phyloP scores from a whole-genome alignment of 2,113 vertebrate genomes.

The Dromiciops gliroides region DNA sequence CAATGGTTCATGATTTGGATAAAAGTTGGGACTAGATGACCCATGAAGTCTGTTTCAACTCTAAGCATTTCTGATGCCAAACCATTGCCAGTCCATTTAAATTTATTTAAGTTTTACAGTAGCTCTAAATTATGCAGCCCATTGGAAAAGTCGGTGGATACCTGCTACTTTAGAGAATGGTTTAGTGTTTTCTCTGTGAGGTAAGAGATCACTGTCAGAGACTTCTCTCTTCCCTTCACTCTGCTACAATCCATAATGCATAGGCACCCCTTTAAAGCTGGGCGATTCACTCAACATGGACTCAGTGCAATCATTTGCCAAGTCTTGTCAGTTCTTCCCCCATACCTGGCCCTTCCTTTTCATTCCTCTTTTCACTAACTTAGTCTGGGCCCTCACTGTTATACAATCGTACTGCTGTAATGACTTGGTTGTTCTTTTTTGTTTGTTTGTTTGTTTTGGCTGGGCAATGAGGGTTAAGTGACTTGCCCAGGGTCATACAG shows the following conservation, averaged over 20 bases:
- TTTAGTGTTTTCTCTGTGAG: not conserved
- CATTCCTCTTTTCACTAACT: not conserved
- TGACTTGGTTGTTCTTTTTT: too few species aligned
- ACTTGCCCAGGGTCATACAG: too few species aligned
- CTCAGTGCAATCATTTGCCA: not conserved
- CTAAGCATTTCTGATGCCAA: not conserved
- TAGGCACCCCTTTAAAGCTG: not conserved
- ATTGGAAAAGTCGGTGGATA: not conserved
- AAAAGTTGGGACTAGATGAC: not conserved
- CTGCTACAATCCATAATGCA: not conserved
- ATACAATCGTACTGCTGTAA: rapidly evolving
- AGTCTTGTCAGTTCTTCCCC: not conserved
- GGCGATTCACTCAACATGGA: not conserved
- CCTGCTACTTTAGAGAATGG: not conserved
- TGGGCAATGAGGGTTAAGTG: too few species aligned
- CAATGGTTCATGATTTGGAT: not conserved
- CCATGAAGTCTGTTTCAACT: not conserved
- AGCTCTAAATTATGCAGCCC: not conserved
- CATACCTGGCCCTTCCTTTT: rapidly evolving
- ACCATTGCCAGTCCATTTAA: not conserved
- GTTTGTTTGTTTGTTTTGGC: too few species aligned
- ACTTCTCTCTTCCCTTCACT: not conserved
- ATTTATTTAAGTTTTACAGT: not conserved
- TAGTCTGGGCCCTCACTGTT: not conserved
- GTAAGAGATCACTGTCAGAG: not conserved